Conservation (phyloP, 2,113 vertebrate genomes). For the Entelurus aequoreus region DNA sequence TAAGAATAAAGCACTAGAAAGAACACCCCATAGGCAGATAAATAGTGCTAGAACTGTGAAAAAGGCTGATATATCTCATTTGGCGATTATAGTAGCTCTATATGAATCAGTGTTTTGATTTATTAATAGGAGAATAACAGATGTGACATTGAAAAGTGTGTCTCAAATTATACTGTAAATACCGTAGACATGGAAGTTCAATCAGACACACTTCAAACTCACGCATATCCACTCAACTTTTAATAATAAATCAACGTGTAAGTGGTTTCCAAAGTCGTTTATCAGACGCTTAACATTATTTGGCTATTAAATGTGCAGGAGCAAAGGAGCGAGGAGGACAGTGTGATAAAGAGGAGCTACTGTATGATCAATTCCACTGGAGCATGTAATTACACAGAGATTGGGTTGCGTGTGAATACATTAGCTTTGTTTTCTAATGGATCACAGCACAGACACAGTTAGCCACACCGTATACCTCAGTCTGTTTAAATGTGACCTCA, state of each 20-base stretch:
- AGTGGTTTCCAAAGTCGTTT: constrained; percentile 84
- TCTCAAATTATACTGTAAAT: too few species aligned
- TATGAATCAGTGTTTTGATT: background rate
- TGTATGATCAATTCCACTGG: constrained; percentile 94
- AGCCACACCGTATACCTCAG: constrained; percentile 50
- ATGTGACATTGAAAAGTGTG: too few species aligned
- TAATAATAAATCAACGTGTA: constrained; percentile 92
- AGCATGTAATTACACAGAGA: constrained; percentile 98
- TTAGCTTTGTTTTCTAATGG: constrained; percentile 93
- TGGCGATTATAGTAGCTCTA: too few species aligned
- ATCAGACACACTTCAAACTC: background rate
- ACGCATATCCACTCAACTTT: constrained; percentile 66
- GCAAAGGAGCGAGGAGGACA: constrained; percentile 85
- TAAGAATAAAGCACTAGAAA: too few species aligned
- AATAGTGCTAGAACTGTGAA: background rate
- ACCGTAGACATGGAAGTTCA: too few species aligned
- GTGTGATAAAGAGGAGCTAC: constrained; percentile 91
- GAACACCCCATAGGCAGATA: too few species aligned
- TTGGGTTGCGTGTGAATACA: constrained; percentile 89
- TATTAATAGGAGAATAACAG: background rate
- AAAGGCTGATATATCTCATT: too few species aligned
- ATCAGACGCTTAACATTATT: constrained; percentile 93
- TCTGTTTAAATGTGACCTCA: constrained; percentile 30
- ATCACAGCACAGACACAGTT: constrained; percentile 79
- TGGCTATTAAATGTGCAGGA: constrained; percentile 88